A percentile compares a stretch with the other conserved stretches of the same genome.
Conservation (phyloP, 1,140 invertebrate genomes). For the Polypedilum pembai region DNA sequence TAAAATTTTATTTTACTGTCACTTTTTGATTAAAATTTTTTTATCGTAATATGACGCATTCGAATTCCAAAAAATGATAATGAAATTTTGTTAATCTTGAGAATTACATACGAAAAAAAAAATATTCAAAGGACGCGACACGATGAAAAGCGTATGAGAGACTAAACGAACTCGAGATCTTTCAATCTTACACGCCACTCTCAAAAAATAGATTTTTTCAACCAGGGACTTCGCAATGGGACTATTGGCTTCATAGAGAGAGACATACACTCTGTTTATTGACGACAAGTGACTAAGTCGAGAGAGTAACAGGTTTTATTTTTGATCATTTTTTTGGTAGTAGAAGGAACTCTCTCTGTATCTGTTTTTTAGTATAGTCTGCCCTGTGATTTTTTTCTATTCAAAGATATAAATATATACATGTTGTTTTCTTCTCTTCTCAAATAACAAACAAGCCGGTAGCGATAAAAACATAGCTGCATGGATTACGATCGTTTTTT, state of each 20-base stretch:
- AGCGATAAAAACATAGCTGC: no score
- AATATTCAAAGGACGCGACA: neutral
- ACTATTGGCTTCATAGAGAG: neutral
- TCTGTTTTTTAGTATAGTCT: neutral
- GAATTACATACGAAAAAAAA: neutral
- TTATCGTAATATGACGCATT: neutral
- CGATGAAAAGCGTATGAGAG: neutral
- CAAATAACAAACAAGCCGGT: conserved; percentile 4
- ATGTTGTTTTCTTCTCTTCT: no score
- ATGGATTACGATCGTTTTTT: no score
- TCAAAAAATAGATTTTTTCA: conserved; percentile 17
- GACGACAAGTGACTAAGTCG: neutral
- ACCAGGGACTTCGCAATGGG: neutral
- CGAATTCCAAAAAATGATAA: neutral
- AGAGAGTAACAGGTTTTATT: conserved; percentile 4
- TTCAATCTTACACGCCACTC: neutral
- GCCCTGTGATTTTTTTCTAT: neutral
- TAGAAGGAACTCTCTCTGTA: no score
- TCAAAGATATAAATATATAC: conserved; percentile 1
- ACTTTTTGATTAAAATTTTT: neutral
- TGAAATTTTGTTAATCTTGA: no score
- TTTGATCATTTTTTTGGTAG: neutral
- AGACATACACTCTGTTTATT: neutral
- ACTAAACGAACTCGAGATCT: neutral
- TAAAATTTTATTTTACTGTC: neutral